A percentile compares a stretch with the other conserved stretches of the same genome.
Evolutionary conservation across 2,797 vertebrate species (phyloP).

Genomic region (Acrossocheilus fasciatus): DNA sequence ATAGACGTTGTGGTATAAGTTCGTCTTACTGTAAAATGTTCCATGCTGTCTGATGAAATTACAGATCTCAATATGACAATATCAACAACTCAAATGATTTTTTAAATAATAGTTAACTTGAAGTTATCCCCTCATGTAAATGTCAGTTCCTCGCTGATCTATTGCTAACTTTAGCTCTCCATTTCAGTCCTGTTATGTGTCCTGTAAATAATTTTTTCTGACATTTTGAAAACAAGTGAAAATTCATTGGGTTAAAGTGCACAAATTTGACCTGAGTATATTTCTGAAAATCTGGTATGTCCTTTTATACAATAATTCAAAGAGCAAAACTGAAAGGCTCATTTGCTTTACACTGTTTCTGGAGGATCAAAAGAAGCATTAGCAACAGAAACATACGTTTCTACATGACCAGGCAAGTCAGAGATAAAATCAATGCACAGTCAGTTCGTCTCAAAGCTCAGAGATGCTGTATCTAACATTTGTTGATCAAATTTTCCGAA

Average conservation of each 20-base stretch:
- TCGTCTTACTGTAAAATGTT: neutral
- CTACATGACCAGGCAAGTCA: neutral
- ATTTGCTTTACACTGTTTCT: neutral
- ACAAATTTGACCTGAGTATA: neutral
- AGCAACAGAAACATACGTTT: neutral
- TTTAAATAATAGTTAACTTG: neutral
- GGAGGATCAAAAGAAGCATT: neutral
- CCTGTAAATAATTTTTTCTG: neutral
- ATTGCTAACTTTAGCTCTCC: neutral
- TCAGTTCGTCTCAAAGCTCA: slow-evolving; percentile 17
- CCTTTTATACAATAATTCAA: neutral
- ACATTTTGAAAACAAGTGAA: neutral
- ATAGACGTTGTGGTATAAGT: neutral
- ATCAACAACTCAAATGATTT: neutral
- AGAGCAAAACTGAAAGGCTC: neutral
- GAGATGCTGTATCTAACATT: slow-evolving; percentile 18
- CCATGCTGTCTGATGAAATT: neutral
- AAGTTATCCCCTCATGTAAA: neutral
- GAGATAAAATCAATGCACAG: neutral
- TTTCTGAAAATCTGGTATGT: neutral
- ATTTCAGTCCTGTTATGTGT: neutral
- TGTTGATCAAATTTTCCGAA: slow-evolving; percentile 28
- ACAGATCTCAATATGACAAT: neutral
- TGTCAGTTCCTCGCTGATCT: neutral
- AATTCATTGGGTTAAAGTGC: neutral